Evolutionary conservation across 1,140 invertebrate genomes (phyloP).

Genomic region (Cydia strobilella): DNA sequence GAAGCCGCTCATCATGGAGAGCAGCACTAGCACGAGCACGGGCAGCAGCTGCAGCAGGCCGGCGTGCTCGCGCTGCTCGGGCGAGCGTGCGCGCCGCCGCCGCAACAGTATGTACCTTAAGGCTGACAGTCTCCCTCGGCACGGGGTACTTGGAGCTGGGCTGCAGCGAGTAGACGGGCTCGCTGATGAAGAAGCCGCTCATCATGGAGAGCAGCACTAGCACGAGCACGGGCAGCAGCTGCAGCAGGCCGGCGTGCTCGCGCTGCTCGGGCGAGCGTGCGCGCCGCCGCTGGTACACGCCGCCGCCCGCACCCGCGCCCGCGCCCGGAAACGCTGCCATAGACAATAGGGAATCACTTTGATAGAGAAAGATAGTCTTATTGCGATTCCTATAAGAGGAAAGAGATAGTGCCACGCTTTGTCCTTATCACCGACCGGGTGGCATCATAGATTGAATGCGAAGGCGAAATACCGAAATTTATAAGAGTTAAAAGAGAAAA

Average conservation of each 20-base stretch:
- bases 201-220: conserved; percentile 95
- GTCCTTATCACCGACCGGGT: too few species aligned
- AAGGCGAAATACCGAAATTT: too few species aligned
- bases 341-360: too few species aligned
- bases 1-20: conserved; percentile 96
- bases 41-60: conserved; percentile 90
- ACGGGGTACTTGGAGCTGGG: conserved; percentile 82
- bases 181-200: conserved; percentile 96
- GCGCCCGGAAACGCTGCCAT: conserved; percentile 83
- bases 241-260: conserved; percentile 81
- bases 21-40: conserved; percentile 92
- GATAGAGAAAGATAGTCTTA: too few species aligned
- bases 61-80: conserved; percentile 65
- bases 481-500: too few species aligned
- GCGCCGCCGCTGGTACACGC: conserved; percentile 55
- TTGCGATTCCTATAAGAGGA: too few species aligned
- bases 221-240: conserved; percentile 94
- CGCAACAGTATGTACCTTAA: conserved; percentile 58
- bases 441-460: too few species aligned
- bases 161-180: conserved; percentile 94
- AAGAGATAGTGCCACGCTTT: too few species aligned
- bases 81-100: too few species aligned
- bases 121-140: conserved; percentile 68
- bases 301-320: conserved; percentile 68
- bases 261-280: conserved; percentile 57